Evolutionary conservation across 2,797 vertebrate species (phyloP).

Genomic region (Sarcoramphus papa): DNA sequence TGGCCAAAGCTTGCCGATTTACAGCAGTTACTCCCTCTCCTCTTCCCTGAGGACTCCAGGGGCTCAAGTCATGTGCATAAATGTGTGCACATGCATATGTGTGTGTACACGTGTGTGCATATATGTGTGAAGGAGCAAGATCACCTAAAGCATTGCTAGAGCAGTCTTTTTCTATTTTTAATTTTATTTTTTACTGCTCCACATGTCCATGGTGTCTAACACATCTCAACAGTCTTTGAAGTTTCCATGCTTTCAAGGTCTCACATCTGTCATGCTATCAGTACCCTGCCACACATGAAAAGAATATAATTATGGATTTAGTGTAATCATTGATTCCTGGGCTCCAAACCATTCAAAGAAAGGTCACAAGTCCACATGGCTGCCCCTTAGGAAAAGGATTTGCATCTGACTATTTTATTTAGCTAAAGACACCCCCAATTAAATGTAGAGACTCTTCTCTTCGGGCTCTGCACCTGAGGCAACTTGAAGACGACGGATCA

Average conservation of each 20-base stretch:
- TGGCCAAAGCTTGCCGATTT: not conserved
- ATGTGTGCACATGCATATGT: fast-evolving
- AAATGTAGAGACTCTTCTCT: not conserved
- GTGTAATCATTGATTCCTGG: slow-evolving; percentile 65
- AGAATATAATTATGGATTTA: slow-evolving; percentile 67
- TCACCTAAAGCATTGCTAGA: not conserved
- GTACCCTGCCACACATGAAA: slow-evolving; percentile 47
- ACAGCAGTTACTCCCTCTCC: not conserved
- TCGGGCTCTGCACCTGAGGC: not conserved
- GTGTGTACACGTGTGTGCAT: not conserved
- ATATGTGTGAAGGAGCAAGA: not conserved
- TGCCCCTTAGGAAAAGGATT: slow-evolving; percentile 56
- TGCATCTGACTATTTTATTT: slow-evolving; percentile 41
- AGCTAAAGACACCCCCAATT: slow-evolving; percentile 47
- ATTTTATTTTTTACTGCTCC: not conserved
- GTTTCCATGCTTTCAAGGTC: slow-evolving; percentile 53
- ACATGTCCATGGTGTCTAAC: slow-evolving; percentile 24
- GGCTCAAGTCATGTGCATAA: fast-evolving
- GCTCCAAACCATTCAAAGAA: slow-evolving; percentile 59
- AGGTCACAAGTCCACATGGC: slow-evolving; percentile 47
- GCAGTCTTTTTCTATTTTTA: not conserved
- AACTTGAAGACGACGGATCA: not conserved
- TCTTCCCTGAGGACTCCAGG: not conserved
- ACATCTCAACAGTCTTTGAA: slow-evolving; percentile 49
- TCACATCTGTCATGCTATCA: slow-evolving; percentile 49